phyloP scores from a whole-genome alignment of 2,113 vertebrate species.

The Aviceda subcristata region DNA sequence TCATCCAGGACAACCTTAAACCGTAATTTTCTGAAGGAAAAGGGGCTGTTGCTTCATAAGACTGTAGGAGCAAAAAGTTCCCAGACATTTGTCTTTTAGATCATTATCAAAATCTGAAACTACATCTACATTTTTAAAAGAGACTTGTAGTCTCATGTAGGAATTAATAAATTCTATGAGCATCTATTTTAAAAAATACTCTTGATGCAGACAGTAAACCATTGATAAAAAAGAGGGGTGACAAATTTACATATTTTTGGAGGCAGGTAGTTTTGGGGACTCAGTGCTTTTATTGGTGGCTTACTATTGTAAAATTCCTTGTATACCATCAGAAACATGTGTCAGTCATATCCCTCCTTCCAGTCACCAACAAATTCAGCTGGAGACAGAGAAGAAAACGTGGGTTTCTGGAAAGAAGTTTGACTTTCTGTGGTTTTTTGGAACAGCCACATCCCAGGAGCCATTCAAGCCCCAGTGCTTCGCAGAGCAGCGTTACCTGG shows the following conservation, averaged over 20 bases:
- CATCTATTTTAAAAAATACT: not conserved
- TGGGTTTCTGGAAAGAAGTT: not conserved
- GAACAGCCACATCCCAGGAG: not conserved
- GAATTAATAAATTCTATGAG: not conserved
- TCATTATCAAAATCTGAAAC: not conserved
- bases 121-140: not conserved
- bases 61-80: not conserved
- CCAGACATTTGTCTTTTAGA: not conserved
- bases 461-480: not conserved
- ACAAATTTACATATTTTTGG: not conserved
- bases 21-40: not conserved
- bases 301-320: not conserved
- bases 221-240: not conserved
- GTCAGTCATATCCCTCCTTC: not conserved
- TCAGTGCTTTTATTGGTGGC: not conserved
- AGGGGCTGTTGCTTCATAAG: not conserved
- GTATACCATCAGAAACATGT: rapidly evolving
- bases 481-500: not conserved
- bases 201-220: not conserved
- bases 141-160: not conserved
- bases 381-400: not conserved
- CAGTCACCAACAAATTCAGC: not conserved
- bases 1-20: not conserved
- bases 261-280: not conserved
- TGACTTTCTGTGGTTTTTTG: not conserved